Conservation (phyloP, 2,113 vertebrate species). For the Strigops habroptila region DNA sequence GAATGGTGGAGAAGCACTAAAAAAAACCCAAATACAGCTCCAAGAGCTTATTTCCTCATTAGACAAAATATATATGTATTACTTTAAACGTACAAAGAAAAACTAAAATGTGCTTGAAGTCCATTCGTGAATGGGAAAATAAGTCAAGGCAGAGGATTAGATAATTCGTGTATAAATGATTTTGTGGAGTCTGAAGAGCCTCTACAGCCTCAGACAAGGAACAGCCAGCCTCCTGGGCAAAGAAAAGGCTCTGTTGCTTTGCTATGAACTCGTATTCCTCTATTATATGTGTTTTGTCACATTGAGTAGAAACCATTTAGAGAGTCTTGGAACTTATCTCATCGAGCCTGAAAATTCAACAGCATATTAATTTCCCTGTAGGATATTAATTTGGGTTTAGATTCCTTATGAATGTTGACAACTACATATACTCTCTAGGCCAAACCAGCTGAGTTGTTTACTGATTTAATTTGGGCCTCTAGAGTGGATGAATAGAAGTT, state of each 20-base stretch:
- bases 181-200: neutral
- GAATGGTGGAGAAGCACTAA: accelerated
- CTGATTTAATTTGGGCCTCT: conserved; percentile 54
- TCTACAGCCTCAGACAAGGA: neutral
- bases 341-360: conserved; percentile 7
- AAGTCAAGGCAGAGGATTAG: neutral
- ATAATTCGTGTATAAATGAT: conserved; percentile 8
- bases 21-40: neutral
- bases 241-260: neutral
- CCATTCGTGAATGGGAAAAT: neutral
- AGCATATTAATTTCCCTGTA: conserved; percentile 14
- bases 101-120: neutral
- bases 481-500: neutral
- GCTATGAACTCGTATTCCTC: neutral
- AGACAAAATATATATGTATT: neutral
- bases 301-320: neutral
- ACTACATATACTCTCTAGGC: neutral
- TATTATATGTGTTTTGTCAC: neutral
- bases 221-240: neutral
- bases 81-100: neutral
- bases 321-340: neutral
- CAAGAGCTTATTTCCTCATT: neutral
- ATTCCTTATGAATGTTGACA: conserved; percentile 37
- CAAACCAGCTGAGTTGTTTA: conserved; percentile 21
- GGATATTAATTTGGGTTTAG: conserved; percentile 16